Evolutionary conservation across 1,140 invertebrate species (phyloP), one percentile per base, ranked within the genome.

Genomic region (Drosophila nasuta): DNA sequence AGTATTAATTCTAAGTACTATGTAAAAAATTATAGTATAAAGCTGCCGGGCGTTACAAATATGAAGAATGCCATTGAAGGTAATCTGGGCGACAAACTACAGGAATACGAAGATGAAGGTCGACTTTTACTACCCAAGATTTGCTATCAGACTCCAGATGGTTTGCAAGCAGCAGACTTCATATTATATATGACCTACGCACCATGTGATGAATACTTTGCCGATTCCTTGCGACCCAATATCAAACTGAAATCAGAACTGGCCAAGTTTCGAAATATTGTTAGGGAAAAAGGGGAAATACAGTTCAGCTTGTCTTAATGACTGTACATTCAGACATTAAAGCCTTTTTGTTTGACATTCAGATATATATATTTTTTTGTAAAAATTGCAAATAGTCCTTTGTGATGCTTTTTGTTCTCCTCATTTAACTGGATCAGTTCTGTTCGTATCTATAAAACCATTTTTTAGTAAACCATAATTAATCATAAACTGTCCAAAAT

Each of bases 131-230:
- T 72, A 35, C 69, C 69, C 43, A 65, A 66, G 43, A 65, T 72
- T 1, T 72, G 69, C 13, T 72, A 58, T 20, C 69, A 72, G 45
- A 58, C 45, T 3, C 62, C 69, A 8, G 69, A 72, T 20, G 69
- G 69, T 1, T 43, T 66, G 2, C 62, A 72, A 45, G 45, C 62
- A 4, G 52, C 62, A 7, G 69, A 74, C 38, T 75, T 66, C 25
- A 72, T 66, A 33, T 33, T 81, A 5, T 79, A 76, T 59, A 63
- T 81, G 49, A 81, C 76, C 10, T 71, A 73, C 66, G 68, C 79
- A 8, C 77, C 79, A 10, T 78, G 56, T 33, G 79, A 81, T 68
- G 95, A 96, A 85, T 95, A 72, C 62, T 66, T 66, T 41, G 52
- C 62, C 52, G 69, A 72, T 20, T 48, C 69, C 4, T 52, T 72